Base-by-base conservation (phyloP, 2,797 vertebrate species). In the Lutjanus campechanus region DNA sequence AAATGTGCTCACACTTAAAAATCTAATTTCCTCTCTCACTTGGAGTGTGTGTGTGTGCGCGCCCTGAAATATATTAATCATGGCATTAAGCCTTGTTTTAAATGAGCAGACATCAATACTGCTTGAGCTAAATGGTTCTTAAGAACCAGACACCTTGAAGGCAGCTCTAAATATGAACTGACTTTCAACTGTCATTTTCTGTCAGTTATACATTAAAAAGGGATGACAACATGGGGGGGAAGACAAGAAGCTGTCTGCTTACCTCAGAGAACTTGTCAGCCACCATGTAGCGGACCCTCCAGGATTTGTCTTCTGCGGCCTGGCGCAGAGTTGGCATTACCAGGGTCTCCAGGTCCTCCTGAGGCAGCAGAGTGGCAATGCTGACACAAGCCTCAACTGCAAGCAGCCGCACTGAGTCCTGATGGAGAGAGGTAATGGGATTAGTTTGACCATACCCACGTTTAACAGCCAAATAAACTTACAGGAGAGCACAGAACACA, bases 331-430 rank as follows among this genome's bases (percentile, higher is more conserved):
- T 97, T 44, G 96, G 96, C 97, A 97, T 97, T 58, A 97, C 97
- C 86, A 97, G 82, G 22, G 94, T 92, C 88, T 98, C 97, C 69
- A 98, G 91, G 83, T 97, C 97, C 80, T 97, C 96, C 79, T 97
- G 96, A 69, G 96, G 95, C 81, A 97, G 91, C 79, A 97, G 93
- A 29, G 96, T 96, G 65, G 97, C 96, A 65, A 98, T 97, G 83
- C 96, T 97, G 60, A 98, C 97, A 71, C 97, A 97, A 54, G 97
- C 97, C 88, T 98, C 97, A 71, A 97, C 97, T 1, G 97, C 97
- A 62, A 97, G 88, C 25, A 98, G 94, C 8, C 97, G 96, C 78
- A 97, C 97, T 4, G 97, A 97, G 93, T 97, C 96, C 96, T 97
- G 85, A 64, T 13, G 36, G 49, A 65, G 44, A 80, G 22, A 64